Evolutionary conservation across 2,888 invertebrate genomes (phyloP).

Genomic region (Germaria angustata): DNA sequence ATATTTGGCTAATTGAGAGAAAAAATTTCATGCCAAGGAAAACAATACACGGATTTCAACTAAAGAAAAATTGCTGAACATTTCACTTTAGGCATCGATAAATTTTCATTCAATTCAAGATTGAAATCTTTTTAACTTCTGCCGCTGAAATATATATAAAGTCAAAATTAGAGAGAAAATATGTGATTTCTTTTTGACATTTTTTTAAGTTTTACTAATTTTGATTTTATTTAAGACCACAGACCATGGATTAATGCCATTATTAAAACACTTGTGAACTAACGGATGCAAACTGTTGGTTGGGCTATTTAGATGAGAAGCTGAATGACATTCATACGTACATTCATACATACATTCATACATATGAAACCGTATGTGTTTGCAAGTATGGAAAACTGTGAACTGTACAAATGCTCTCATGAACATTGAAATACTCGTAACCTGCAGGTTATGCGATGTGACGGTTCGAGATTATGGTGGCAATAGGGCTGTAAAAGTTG

Average conservation of each 20-base stretch:
- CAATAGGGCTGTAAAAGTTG: neutral
- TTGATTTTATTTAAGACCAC: constrained; percentile 61
- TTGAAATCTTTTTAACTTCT: constrained; percentile 1
- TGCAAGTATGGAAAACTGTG: constrained; percentile 1
- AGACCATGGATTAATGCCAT: constrained; percentile 62
- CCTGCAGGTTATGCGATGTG: constrained; percentile 28
- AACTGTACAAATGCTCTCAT: neutral
- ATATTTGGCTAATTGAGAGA: too few species aligned
- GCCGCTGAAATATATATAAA: neutral
- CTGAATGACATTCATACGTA: neutral
- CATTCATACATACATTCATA: neutral
- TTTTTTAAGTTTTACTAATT: constrained; percentile 51
- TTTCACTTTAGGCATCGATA: neutral
- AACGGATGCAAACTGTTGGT: constrained; percentile 44
- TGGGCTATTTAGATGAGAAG: constrained; percentile 22
- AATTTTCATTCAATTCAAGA: neutral
- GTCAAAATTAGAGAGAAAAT: constrained; percentile 6
- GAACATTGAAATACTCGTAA: constrained; percentile 25
- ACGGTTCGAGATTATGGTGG: constrained; percentile 2
- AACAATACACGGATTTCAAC: too few species aligned
- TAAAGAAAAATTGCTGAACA: neutral
- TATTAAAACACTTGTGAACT: constrained; percentile 64
- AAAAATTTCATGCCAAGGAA: too few species aligned
- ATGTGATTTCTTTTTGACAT: neutral
- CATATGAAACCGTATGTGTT: neutral